Base-by-base conservation (phyloP, 2,888 invertebrate genomes). In the Parascotia fuliginaria region DNA sequence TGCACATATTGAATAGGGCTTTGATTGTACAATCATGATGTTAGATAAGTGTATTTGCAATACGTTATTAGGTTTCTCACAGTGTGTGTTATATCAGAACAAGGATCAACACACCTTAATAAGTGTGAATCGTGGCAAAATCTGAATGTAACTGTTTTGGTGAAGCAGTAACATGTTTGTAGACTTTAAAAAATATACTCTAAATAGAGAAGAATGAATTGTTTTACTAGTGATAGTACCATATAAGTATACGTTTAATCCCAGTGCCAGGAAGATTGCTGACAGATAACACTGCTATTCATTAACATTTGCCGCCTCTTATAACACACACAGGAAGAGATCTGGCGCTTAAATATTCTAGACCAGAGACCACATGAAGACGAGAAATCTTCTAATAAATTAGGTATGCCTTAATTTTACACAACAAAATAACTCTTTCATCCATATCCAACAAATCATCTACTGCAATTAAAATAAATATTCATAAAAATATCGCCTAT, bases 21-120 rank as follows among this genome's bases (percentile, higher is more conserved):
- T 48, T 65, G 67, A 65, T 65, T 70, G 66, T 58, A 53, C 38
- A 34, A 50, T 58, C 47, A 37, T 51, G 43, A 56, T 43, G 33
- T 45, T 36, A 31, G 27, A 31, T 36, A 43, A 37, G 28, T 38
- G 14, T 36, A 22, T 24, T 16, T 15, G 41, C 12, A 14, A 28
- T 29, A 28, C 6, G 9, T 9, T 45, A 38, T 48, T 41, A 22
- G 34, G 22, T 29, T 42, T 34, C 33, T 27, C 27, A 24, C 42
- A 42, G 46, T 42, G 33, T 50, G 38, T 49, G 48, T 46, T 33
- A 34, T 61, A 47, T 41, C 13, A 41, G 29, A 13, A 28, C 16
- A 15, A 33, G 14, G 6, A 14, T 28, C 11, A 22, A 36, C 7
- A 14, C 28, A 19, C 6, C 15, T 14, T 27, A 14, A 13, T 15